Evolutionary conservation across 2,797 vertebrate genomes (phyloP).

Genomic region (Australoheros facetus): DNA sequence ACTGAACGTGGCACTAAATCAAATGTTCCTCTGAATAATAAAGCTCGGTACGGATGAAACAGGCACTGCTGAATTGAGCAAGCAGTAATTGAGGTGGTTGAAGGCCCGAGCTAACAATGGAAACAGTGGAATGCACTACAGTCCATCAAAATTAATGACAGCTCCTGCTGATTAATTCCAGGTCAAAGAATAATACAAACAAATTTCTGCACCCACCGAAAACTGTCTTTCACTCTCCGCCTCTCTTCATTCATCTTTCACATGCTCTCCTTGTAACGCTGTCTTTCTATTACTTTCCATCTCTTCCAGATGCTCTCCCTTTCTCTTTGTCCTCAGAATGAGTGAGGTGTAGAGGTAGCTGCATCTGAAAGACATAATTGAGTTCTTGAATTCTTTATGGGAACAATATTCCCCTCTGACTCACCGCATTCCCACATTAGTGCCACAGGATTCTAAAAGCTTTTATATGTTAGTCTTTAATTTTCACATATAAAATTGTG

Average conservation of each 20-base stretch:
- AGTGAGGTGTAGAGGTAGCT: constrained; percentile 45
- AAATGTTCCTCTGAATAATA: constrained; percentile 55
- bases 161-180: constrained; percentile 47
- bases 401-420: constrained; percentile 44
- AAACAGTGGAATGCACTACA: background rate
- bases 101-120: constrained; percentile 36
- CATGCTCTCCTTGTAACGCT: background rate
- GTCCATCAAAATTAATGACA: constrained; percentile 47
- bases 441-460: constrained; percentile 16
- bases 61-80: constrained; percentile 37
- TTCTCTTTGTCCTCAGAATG: constrained; percentile 17
- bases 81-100: constrained; percentile 46
- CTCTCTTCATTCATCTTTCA: constrained; percentile 17
- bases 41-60: constrained; percentile 33
- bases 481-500: constrained; percentile 26
- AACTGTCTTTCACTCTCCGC: constrained; percentile 7
- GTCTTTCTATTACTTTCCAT: background rate
- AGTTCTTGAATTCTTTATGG: constrained; percentile 65
- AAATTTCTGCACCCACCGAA: background rate
- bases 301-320: background rate
- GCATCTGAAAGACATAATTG: constrained; percentile 59
- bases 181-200: constrained; percentile 42
- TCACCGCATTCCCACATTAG: constrained; percentile 33
- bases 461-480: constrained; percentile 33
- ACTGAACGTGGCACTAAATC: constrained; percentile 47